phyloP scores from a whole-genome alignment of 2,113 vertebrate genomes.

The Micromys minutus region DNA sequence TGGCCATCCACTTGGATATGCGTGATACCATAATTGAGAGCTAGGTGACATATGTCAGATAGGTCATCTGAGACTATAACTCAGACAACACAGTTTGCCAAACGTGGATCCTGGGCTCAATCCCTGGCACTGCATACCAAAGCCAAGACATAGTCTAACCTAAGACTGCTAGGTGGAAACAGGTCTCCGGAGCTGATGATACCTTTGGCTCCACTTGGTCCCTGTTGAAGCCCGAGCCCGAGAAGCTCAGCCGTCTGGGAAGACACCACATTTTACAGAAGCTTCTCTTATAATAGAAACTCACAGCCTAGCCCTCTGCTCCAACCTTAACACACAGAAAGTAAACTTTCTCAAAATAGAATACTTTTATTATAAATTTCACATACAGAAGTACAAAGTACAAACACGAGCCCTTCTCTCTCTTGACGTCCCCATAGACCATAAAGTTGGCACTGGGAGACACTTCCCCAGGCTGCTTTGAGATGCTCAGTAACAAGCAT shows the following conservation, averaged over 20 bases:
- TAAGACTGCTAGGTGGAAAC: background rate
- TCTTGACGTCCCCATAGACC: background rate
- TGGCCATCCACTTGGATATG: background rate
- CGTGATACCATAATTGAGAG: background rate
- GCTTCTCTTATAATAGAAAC: background rate
- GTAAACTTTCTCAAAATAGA: constrained; percentile 34
- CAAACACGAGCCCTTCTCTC: background rate
- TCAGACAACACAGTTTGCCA: background rate
- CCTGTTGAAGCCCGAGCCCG: background rate
- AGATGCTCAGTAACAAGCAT: background rate
- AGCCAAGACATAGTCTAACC: background rate
- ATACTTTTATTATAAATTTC: constrained; percentile 65
- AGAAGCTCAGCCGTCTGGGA: background rate
- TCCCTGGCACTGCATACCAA: background rate
- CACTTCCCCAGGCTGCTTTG: background rate
- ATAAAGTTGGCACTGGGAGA: background rate
- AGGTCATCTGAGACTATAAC: background rate
- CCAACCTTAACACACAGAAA: background rate
- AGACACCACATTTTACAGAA: background rate
- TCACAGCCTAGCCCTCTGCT: background rate
- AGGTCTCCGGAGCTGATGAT: background rate
- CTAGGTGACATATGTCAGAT: too few relatives aligned
- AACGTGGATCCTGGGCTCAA: background rate
- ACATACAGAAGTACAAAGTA: background rate
- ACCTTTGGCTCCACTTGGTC: background rate